Base-by-base conservation (phyloP, 2,888 invertebrate species). In the Cynaeus angustus region DNA sequence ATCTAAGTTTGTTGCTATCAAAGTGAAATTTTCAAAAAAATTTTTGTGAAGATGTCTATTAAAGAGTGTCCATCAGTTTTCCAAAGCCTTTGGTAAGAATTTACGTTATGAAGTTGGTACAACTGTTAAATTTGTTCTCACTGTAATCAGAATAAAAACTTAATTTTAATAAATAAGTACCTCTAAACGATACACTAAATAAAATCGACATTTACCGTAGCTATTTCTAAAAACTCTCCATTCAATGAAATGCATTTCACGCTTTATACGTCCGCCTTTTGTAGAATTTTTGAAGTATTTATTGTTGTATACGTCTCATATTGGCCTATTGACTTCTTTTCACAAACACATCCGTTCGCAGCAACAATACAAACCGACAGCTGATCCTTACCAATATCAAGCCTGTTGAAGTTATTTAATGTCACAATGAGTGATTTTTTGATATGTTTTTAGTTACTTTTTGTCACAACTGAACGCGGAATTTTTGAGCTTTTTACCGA, bases 311-410 rank as follows among this genome's bases (percentile, higher is more conserved):
- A 28, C 67, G 50, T 59, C 59, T 13, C 48, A 61, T 67, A 59
- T 67, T 61, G 67, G 67, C 48, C 67, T 52, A 61, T 67, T 67
- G 67, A 67, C 67, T 67, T 48, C 52, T 61, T 50, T 67, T 67
- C 59, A 67, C 43, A 56, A 28, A 8, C 45, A 50, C 52, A 30
- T 55, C 46, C 46, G 30, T 46, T 43, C 33, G 28, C 37, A 12
- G 8, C 16, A 59, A 43, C 33, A 59, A 66, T 28, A 37, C 37
- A 7, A 13, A 14, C 16, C n/a, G 56, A 53, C 66, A 56, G 66
- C 50, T 59, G 67, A 43, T 52, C 38, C 48, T 21, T 28, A 16
- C 16, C 43, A 28, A 59, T 10, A 43, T 67, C 41, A 67, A 61
- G 48, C 52, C 43, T 50, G 61, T 61, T 48, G 53, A n/a, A 50